Base-by-base conservation (phyloP, 64 coral and sea anemone species). In the Catalaphyllia jardinei region DNA sequence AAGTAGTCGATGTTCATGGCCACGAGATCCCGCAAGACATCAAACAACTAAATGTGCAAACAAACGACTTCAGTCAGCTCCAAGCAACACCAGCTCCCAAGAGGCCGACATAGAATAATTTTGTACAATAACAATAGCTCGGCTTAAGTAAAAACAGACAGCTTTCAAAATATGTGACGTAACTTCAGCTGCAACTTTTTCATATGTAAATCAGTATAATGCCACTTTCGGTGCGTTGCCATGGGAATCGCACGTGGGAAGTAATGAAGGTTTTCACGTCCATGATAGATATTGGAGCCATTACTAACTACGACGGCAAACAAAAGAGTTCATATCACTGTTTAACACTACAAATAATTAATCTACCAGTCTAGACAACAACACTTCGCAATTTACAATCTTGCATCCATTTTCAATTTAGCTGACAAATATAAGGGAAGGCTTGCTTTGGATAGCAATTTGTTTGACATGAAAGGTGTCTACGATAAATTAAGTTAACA, bases 21-120 rank as follows among this genome's bases (percentile, higher is more conserved):
- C 35, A 8, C 22, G 62, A 24, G 63, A 14, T 4, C 63, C 17
- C 20, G 31, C 54, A 31, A 62, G 29, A 15, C 54, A 14, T 10
- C 54, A 81, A 71, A 30, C 46, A 29, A 55, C 76, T 15, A 27
- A 29, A 71, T n/a, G 63, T 71, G 35, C 81, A 71, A 85, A 85
- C 81, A 85, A 85, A 85, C 71, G 63, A 52, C 11, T 38, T 85
- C 39, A 35, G 12, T 16, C 16, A 85, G 81, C n/a, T 33, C 81
- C 81, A 85, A 46, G 81, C 81, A 85, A 85, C 81, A 85, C 51
- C 81, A 28, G 60, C 19, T 85, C 81, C 81, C 81, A 71, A 71
- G 81, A 85, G 81, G 13, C 10, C 51, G 7, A 22, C 2, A 19
- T 71, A 51, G 25, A 50, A n/a, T 71, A 71, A 35, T 35, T 69